Base-by-base conservation (phyloP, 2,888 invertebrate genomes). In the Xanthorhoe spadicearia region DNA sequence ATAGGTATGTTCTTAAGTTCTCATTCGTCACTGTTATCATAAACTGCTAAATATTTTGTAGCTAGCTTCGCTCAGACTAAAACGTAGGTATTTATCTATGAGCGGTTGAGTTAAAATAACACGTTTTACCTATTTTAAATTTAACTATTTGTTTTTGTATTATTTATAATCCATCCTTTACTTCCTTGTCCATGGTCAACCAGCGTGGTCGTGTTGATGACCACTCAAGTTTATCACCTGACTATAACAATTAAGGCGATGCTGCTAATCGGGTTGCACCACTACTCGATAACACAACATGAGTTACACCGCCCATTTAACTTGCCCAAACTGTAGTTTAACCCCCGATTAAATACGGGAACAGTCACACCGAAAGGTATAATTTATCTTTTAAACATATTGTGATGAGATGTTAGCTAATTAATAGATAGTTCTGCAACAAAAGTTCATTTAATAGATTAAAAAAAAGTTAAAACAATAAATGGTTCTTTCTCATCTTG, bases 271-370 rank as follows among this genome's bases (percentile, higher is more conserved):
- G 49, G 48, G 38, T 67, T 60, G 52, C 67, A 64, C 56, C 63
- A 61, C 77, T 76, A 61, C 77, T 76, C 78, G 77, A 80, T 77
- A 83, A 82, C 78, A 78, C 81, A 76, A 80, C 78, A 76, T 75
- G 77, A 83, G 77, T 79, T 77, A 80, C 79, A 75, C 71, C 65
- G 72, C 70, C 76, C 72, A 78, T 79, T 83, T 78, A 79, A 76
- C 73, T 78, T 75, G 76, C 74, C 74, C 72, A 71, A 81, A 85
- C 78, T 79, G 75, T 72, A 78, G 77, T 82, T 80, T 78, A 83
- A 79, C 83, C 79, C 77, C 71, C 67, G 74, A 79, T 79, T 82
- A 82, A 79, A 76, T 68, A 68, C 58, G 56, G 75, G 74, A 32
- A 17, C 57, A 17, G 32, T 68, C 23, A 68, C 54, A 68, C 68